A percentile compares a stretch with the other conserved stretches of the same genome.
phyloP scores from a whole-genome alignment of 2,888 invertebrate species.

The Luperina testacea region DNA sequence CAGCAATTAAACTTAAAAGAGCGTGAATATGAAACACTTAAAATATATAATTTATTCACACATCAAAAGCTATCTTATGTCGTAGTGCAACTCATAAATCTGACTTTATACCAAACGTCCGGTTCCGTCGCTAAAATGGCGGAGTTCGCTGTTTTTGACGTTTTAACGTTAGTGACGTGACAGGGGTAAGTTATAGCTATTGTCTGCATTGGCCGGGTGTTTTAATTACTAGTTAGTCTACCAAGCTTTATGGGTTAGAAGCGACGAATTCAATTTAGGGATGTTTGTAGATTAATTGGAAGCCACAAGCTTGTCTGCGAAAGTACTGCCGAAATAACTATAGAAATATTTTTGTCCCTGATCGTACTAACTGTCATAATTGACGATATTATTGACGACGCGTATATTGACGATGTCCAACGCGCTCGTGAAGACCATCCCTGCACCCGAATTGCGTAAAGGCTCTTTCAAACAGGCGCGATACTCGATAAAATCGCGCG shows the following conservation, averaged over 20 bases:
- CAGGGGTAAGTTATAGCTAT: conserved; percentile 63
- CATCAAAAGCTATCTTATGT: conserved; percentile 64
- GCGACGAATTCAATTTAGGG: conserved; percentile 55
- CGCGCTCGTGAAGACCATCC: background rate
- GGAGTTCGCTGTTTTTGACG: conserved; percentile 61
- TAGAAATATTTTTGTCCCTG: background rate
- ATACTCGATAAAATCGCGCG: too few species aligned
- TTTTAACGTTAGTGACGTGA: conserved; percentile 64
- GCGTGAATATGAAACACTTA: conserved; percentile 32
- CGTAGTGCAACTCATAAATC: conserved; percentile 60
- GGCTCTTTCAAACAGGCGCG: too few species aligned
- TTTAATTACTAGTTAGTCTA: conserved; percentile 62
- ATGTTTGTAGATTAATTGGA: conserved; percentile 29
- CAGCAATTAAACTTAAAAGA: conserved; percentile 42
- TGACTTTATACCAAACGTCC: conserved; percentile 58
- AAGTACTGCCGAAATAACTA: background rate
- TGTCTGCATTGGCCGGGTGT: conserved; percentile 56
- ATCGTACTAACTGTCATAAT: background rate
- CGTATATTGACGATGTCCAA: background rate
- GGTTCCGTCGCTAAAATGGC: conserved; percentile 55
- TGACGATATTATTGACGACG: too few species aligned
- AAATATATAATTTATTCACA: conserved; percentile 43
- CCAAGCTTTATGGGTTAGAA: conserved; percentile 55
- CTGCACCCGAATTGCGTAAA: too few species aligned
- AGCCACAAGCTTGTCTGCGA: background rate